Percentiles rank a stretch among this genome's conserved stretches.
Evolutionary conservation across 2,888 invertebrate genomes (phyloP).

Genomic region (Candidula unifasciata): DNA sequence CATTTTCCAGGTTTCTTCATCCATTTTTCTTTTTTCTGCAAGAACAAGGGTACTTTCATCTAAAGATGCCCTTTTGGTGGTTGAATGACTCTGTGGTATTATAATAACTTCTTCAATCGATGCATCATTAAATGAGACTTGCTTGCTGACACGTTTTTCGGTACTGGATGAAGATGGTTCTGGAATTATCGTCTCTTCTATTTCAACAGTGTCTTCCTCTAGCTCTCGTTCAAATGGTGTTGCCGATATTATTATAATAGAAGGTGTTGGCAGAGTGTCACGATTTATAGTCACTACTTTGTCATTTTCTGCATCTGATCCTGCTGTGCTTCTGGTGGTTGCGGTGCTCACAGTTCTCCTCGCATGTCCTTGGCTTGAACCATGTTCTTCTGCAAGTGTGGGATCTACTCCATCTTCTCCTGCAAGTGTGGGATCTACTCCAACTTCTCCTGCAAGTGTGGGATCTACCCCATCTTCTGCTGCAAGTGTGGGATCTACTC

Average conservation of each 20-base stretch:
- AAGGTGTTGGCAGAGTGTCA: neutral
- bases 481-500: neutral
- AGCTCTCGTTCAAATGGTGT: neutral
- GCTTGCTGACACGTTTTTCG: neutral
- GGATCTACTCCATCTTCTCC: neutral
- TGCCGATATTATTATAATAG: neutral
- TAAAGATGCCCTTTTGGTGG: neutral
- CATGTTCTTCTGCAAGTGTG: neutral
- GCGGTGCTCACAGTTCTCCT: neutral
- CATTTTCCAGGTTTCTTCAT: neutral
- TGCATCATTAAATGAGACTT: constrained; percentile 1
- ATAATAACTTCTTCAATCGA: neutral
- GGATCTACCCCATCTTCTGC: neutral
- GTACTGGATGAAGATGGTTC: neutral
- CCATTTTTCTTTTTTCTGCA: neutral
- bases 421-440: no score
- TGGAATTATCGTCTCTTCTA: neutral
- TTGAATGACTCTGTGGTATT: no score
- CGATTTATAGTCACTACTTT: no score
- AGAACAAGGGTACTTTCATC: neutral
- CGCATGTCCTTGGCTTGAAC: neutral
- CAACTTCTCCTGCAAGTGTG: neutral
- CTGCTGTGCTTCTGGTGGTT: no score
- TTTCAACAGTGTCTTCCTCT: neutral
- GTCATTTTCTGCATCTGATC: neutral